These are phyloP conservation scores for Tetanocera ferruginea DNA, from an alignment of 2,888 invertebrate species.

Conservation along the genomic window DNA sequence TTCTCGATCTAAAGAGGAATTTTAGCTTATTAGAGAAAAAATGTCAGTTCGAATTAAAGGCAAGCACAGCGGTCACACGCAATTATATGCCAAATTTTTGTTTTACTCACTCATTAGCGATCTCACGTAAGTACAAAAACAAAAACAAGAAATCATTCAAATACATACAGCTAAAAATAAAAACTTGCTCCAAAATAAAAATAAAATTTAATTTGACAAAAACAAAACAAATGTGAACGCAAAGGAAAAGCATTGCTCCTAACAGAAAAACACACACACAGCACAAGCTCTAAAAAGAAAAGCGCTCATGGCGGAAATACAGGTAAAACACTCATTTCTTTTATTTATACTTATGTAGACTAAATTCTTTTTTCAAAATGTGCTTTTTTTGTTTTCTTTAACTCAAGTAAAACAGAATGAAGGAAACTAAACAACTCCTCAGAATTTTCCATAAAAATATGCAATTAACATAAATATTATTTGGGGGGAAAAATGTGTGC, in stretches of 20 bases:
- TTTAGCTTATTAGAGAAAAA: constrained; percentile 24
- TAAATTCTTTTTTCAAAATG: background rate
- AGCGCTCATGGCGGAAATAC: constrained; percentile 23
- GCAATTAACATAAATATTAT: constrained; percentile 7
- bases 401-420: constrained; percentile 47
- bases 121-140: constrained; percentile 1
- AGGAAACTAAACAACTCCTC: constrained; percentile 44
- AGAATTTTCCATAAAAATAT: constrained; percentile 58
- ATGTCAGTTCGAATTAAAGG: background rate
- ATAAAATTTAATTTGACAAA: constrained; percentile 13
- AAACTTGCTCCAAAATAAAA: constrained; percentile 16
- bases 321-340: constrained; percentile 41
- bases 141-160: background rate
- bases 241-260: background rate
- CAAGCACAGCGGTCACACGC: background rate
- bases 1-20: background rate
- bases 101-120: constrained; percentile 24
- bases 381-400: constrained; percentile 20
- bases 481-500: background rate
- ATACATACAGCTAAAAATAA: constrained; percentile 29
- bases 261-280: background rate
- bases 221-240: background rate
- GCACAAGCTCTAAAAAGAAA: background rate
- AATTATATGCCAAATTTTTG: constrained; percentile 23
- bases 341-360: background rate